Evolutionary conservation across 2,888 invertebrate genomes (phyloP).

Genomic region (Synergus laeviventris): DNA sequence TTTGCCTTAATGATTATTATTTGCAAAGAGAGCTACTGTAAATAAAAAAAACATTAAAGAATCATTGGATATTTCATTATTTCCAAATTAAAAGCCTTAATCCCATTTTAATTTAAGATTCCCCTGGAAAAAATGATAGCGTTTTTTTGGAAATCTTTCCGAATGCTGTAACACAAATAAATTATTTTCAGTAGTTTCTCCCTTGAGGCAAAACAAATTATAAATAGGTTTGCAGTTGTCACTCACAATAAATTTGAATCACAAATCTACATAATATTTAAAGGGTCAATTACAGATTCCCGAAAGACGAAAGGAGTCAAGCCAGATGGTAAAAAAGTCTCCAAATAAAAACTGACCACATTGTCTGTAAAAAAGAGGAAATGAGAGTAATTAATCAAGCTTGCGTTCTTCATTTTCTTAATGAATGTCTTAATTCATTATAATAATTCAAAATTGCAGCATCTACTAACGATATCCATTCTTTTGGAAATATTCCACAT

Average conservation of each 20-base stretch:
- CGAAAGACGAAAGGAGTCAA: slow-evolving; percentile 16
- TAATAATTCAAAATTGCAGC: background rate
- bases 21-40: slow-evolving; percentile 5
- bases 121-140: background rate
- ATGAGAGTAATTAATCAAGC: slow-evolving; percentile 26
- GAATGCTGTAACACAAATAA: background rate
- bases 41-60: background rate
- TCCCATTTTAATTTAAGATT: background rate
- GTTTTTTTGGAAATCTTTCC: background rate
- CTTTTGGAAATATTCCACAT: no score
- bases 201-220: background rate
- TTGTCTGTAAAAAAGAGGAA: slow-evolving; percentile 4
- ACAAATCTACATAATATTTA: background rate
- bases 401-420: slow-evolving; percentile 16
- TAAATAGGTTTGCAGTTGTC: background rate
- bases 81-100: background rate
- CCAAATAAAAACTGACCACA: slow-evolving; percentile 18
- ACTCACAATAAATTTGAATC: background rate
- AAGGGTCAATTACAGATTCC: slow-evolving; percentile 30
- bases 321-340: slow-evolving; percentile 23
- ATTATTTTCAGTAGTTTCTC: slow-evolving; percentile 25
- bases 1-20: slow-evolving; percentile 34
- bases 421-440: slow-evolving; percentile 12
- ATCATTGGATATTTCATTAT: background rate
- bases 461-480: background rate